Base-by-base conservation (phyloP, 2,113 vertebrate genomes). In the Stigmatopora nigra region DNA sequence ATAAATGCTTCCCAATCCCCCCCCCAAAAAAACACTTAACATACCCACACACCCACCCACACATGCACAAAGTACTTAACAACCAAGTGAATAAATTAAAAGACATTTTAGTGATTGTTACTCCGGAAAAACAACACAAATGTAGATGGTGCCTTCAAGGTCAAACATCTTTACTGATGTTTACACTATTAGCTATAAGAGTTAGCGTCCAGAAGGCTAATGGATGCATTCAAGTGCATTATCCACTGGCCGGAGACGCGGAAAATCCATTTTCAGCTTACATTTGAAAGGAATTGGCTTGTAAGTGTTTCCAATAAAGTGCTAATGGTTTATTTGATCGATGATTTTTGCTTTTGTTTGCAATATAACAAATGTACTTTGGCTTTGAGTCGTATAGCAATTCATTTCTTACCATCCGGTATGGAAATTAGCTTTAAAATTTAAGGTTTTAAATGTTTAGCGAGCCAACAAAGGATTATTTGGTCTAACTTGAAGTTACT, bases 241-340 rank as follows among this genome's bases (percentile, higher is more conserved):
- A 77, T 68, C 59, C 14, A 10, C 19, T 58, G 64, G 44, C 20
- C 12, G 56, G 3, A 69, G 63, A 41, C 68, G 70, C 56, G 51
- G 49, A 9, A 22, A 59, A 76, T 76, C 75, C 76, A 84, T 82
- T 78, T 76, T 72, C 69, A 73, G 68, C 62, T 77, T 86, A 83
- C 82, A 82, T 81, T 83, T 80, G 65, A 78, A 78, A 76, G 75
- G 73, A 79, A 78, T 84, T 63, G 49, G 70, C 73, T 31, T 76
- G 56, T 53, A 79, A 71, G 71, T 19, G 58, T 76, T 82, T 78
- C 75, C 82, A 78, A 76, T 82, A 82, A 82, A 76, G 77, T 71
- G 78, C 81, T 88, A 85, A 87, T 88, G 81, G 79, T 11, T 63
- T 31, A 5, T 79, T 58, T 79, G 87, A 85, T 90, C 87, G 82